A percentile compares a stretch with the other conserved stretches of the same genome.
Evolutionary conservation across 1,140 invertebrate genomes (phyloP).

Genomic region (Drosophila obscura): DNA sequence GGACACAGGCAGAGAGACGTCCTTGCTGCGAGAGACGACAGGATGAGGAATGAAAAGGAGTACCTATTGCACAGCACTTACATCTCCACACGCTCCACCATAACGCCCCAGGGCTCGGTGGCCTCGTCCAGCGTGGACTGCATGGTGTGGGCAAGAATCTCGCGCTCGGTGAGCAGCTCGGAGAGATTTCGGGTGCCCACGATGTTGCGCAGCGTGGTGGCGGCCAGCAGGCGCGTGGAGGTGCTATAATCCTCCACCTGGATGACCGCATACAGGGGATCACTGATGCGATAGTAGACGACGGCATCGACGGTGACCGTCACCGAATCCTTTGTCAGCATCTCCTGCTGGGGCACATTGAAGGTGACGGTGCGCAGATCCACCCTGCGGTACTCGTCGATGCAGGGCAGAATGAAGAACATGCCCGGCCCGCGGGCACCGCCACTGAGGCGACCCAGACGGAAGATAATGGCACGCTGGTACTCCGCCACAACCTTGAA

Average conservation of each 20-base stretch:
- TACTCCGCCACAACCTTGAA: constrained; percentile 91
- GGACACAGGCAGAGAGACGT: constrained; percentile 92
- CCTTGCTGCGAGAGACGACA: constrained; percentile 87
- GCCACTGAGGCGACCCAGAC: constrained; percentile 89
- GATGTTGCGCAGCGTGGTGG: constrained; percentile 94
- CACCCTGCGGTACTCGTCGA: constrained; percentile 95
- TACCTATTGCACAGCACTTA: constrained; percentile 84
- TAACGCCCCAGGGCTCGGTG: constrained; percentile 99
- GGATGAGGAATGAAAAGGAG: not conserved
- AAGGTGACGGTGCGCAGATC: constrained; percentile 90
- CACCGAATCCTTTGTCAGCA: constrained; percentile 95
- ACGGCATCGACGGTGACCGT: constrained; percentile 96
- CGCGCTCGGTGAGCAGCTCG: constrained; percentile 88
- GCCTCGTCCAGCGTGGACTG: constrained; percentile 86
- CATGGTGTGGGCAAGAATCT: constrained; percentile 88
- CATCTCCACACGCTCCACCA: constrained; percentile 98
- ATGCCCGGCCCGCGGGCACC: constrained; percentile 89
- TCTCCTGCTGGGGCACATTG: constrained; percentile 87
- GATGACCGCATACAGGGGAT: constrained; percentile 92
- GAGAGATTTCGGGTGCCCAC: constrained; percentile 96
- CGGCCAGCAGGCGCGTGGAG: constrained; percentile 93
- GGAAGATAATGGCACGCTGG: constrained; percentile 94
- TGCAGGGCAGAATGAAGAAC: constrained; percentile 95
- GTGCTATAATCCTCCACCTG: constrained; percentile 90
- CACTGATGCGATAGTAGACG: constrained; percentile 92